A percentile compares a stretch with the other conserved stretches of the same genome.
Evolutionary conservation across 2,797 vertebrate genomes (phyloP).

Genomic region (Gouania willdenowi): DNA sequence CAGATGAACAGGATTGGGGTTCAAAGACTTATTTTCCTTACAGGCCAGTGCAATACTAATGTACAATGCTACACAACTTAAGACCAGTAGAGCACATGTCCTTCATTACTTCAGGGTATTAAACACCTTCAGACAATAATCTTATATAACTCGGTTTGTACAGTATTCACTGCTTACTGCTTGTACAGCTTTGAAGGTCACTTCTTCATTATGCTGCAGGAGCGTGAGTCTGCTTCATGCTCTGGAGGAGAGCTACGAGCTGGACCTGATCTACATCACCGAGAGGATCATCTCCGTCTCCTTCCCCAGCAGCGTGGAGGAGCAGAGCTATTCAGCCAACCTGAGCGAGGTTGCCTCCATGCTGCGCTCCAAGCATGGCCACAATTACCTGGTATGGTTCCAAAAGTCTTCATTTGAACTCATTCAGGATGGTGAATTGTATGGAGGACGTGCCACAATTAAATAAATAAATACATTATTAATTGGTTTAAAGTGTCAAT

Average conservation of each 20-base stretch:
- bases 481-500: too few relatives aligned
- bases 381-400: conserved; percentile 87
- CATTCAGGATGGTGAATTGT: too few relatives aligned
- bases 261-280: conserved; percentile 96
- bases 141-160: too few relatives aligned
- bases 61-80: too few relatives aligned
- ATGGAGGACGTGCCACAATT: too few relatives aligned
- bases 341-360: conserved; percentile 94
- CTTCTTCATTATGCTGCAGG: conserved; percentile 59
- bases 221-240: conserved; percentile 81
- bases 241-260: conserved; percentile 91
- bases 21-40: not conserved
- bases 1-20: too few relatives aligned
- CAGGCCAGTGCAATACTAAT: too few relatives aligned
- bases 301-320: conserved; percentile 84
- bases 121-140: not conserved
- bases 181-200: too few relatives aligned
- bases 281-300: conserved; percentile 96
- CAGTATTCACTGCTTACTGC: too few relatives aligned
- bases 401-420: too few relatives aligned
- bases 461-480: too few relatives aligned
- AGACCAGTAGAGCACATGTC: conserved; percentile 31
- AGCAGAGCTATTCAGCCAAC: conserved; percentile 88
- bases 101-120: conserved; percentile 19
- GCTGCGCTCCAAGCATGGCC: conserved; percentile 94